Evolutionary conservation across 2,888 invertebrate species (phyloP).

Genomic region (Campoplex nolae): DNA sequence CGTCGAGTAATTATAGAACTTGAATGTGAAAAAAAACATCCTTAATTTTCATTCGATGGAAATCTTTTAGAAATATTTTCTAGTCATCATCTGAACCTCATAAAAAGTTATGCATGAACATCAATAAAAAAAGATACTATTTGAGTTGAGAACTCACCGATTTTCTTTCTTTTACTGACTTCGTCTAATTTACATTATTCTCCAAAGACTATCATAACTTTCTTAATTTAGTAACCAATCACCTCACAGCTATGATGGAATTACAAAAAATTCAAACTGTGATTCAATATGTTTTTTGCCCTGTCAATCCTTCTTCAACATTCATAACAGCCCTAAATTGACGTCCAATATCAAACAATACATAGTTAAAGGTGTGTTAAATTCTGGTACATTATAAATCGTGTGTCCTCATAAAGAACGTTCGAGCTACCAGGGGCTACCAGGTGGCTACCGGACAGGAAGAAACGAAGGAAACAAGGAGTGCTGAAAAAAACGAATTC

Average conservation of each 20-base stretch:
- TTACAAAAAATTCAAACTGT: neutral
- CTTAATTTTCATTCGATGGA: no score
- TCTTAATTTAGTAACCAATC: neutral
- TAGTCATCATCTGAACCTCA: no score
- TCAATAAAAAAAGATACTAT: neutral
- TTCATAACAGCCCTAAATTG: neutral
- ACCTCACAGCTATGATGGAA: neutral
- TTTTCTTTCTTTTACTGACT: neutral
- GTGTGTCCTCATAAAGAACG: neutral
- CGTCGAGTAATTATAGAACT: neutral
- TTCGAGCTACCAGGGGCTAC: neutral
- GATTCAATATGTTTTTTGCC: neutral
- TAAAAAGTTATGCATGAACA: no score
- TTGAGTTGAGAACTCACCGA: no score
- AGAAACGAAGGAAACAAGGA: neutral
- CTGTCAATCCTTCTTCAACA: neutral
- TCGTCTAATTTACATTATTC: neutral
- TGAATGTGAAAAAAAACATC: no score
- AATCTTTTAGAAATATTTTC: no score
- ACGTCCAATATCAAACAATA: neutral
- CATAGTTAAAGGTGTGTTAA: neutral
- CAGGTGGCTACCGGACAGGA: slow-evolving; percentile 1
- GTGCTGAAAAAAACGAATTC: slow-evolving; percentile 14
- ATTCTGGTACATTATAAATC: slow-evolving; percentile 9
- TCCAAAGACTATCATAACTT: neutral